phyloP scores from a whole-genome alignment of 1,140 invertebrate species.

The Thaumetopoea pityocampa region DNA sequence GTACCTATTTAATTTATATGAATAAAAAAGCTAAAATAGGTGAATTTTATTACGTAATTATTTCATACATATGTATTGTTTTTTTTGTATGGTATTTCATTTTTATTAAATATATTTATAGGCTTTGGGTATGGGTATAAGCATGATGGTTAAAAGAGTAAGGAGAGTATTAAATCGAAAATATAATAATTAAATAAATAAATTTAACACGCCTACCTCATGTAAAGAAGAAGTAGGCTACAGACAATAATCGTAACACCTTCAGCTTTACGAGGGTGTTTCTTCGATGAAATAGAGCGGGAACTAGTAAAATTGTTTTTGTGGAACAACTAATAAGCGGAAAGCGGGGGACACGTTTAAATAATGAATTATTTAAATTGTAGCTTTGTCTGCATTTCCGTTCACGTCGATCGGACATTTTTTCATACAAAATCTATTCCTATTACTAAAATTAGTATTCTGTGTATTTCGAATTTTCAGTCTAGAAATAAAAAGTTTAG shows the following conservation, averaged over 20 bases:
- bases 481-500: no score
- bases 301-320: slow-evolving; percentile 10
- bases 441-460: no score
- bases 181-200: no score
- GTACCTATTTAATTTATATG: not conserved
- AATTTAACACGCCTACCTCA: no score
- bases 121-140: no score
- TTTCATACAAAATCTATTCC: no score
- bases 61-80: no score
- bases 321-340: slow-evolving; percentile 11
- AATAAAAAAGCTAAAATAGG: not conserved
- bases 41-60: not conserved
- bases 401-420: not conserved
- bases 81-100: no score
- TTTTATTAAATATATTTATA: no score
- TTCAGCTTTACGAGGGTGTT: slow-evolving; percentile 21
- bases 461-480: no score
- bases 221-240: slow-evolving; percentile 6
- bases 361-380: not conserved
- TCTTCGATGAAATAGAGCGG: slow-evolving; percentile 19
- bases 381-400: not conserved
- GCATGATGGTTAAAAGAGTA: not conserved
- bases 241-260: slow-evolving; percentile 18
- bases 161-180: not conserved
- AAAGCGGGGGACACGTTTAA: slow-evolving; percentile 1